Base-by-base conservation (phyloP, 2,797 vertebrate species). In the Cetoscarus ocellatus region DNA sequence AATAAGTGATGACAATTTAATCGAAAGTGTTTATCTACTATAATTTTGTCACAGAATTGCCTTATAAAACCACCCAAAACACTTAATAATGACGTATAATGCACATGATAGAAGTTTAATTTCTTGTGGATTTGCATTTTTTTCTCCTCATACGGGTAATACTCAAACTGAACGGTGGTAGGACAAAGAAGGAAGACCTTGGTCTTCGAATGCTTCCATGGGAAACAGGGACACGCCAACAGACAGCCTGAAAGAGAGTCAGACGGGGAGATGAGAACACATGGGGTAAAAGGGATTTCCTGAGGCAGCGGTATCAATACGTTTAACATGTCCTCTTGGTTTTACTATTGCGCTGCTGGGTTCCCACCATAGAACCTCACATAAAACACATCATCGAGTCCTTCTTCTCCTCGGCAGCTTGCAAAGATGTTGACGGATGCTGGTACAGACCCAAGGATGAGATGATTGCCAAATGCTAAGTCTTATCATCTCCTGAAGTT, bases 371-470 rank as follows among this genome's bases (percentile, higher is more conserved):
- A 60, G 74, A 77, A 89, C 86, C 84, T 85, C 77, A 82, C 91
- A 93, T 94, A 92, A 93, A 94, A 90, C 88, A 94, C 85, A 88
- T 94, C 92, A 93, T 80, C 90, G 78, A 67, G 80, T 89, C 83
- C 67, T 86, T 92, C 83, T 84, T 91, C 72, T 84, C 54, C 70
- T 74, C 79, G 14, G 86, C 84, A 92, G 89, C 89, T 91, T 90
- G 84, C 80, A 87, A 86, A 91, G 79, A 92, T 83, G 82, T 91
- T 90, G 85, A 85, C 67, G 48, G 60, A 88, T 84, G 72, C 67
- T 83, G 77, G 76, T 84, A 72, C 6, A 35, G 51, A 61, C 60
- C 73, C 62, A 57, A 67, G 73, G 70, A 67, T 72, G 68, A 53
- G 64, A 72, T 17, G 18, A 43, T 61, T 79, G 55, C 43, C 73